Evolutionary conservation across 2,888 invertebrate genomes (phyloP).

Genomic region (Nomada hirtipes): DNA sequence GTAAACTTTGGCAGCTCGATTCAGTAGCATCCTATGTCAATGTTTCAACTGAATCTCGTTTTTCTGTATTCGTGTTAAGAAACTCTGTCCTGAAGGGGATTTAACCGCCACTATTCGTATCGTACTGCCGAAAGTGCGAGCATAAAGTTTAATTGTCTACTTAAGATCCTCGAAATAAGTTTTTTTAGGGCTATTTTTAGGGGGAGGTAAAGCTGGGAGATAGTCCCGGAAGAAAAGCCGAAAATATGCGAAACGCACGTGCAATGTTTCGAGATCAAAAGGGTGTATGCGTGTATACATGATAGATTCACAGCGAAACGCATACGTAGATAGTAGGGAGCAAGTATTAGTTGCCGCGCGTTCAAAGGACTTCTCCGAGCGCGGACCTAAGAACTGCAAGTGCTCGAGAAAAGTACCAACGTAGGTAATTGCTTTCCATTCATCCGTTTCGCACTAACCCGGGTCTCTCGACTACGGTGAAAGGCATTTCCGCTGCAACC

Average conservation of each 20-base stretch:
- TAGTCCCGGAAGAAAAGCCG: background rate
- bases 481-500: background rate
- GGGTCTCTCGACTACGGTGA: background rate
- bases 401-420: conserved; percentile 57
- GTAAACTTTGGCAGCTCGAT: too few species aligned
- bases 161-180: background rate
- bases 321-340: background rate
- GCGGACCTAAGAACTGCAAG: conserved; percentile 42
- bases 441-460: conserved; percentile 41
- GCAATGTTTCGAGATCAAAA: conserved; percentile 13
- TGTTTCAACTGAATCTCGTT: too few species aligned
- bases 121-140: background rate
- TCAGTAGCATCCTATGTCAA: too few species aligned
- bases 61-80: too few species aligned
- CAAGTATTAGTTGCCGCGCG: background rate
- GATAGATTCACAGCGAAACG: conserved; percentile 14
- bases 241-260: conserved; percentile 5
- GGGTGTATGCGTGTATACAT: too few species aligned
- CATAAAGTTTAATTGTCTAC: conserved; percentile 11
- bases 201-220: background rate
- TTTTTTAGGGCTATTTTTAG: background rate
- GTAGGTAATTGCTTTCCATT: conserved; percentile 65
- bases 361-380: conserved; percentile 21
- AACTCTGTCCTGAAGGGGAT: too few species aligned
- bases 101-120: background rate